Conservation (phyloP, 2,888 invertebrate genomes). For the Tipula lateralis region DNA sequence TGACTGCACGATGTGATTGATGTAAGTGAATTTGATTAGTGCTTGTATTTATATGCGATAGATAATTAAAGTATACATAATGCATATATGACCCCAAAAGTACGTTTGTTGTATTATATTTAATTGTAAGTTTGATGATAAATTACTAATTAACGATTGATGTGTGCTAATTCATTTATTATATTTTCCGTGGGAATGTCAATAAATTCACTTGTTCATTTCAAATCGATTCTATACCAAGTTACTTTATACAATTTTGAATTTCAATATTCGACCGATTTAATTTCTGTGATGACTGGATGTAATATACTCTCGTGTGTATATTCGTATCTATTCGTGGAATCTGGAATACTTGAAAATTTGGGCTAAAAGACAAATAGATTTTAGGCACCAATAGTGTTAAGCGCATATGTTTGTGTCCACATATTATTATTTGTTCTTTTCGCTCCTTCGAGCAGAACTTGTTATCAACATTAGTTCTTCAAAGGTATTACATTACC, state of each 20-base stretch:
- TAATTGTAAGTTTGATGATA: background rate
- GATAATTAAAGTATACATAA: background rate
- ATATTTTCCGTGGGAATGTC: background rate
- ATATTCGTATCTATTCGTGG: no score
- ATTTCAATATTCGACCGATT: no score
- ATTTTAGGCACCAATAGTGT: no score
- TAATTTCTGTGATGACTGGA: no score
- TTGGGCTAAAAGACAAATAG: no score
- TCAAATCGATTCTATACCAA: background rate
- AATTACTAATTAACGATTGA: background rate
- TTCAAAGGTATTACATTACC: no score
- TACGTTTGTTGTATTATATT: background rate
- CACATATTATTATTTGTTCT: no score
- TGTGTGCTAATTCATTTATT: background rate
- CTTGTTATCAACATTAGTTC: no score
- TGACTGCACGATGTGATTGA: background rate
- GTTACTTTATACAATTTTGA: background rate
- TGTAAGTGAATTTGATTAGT: background rate
- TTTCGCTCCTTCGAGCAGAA: no score
- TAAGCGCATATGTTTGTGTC: no score
- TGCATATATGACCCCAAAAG: background rate
- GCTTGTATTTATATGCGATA: background rate
- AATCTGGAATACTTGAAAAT: no score
- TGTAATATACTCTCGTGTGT: no score
- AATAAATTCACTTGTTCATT: background rate